Evolutionary conservation across 1,140 invertebrate species (phyloP), one percentile per base, ranked within the genome.

Genomic region (Idris sp.): DNA sequence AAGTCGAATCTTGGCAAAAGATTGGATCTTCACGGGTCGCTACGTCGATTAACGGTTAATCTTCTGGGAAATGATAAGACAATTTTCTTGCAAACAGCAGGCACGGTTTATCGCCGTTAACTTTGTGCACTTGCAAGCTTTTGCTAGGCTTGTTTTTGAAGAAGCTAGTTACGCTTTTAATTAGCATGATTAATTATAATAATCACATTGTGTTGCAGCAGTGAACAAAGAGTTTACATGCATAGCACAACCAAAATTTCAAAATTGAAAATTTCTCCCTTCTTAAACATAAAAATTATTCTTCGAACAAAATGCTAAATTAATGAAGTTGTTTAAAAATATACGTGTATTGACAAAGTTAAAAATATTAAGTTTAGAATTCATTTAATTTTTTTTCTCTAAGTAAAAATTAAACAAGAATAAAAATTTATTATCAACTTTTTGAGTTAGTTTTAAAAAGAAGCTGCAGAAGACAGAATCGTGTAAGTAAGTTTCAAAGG

Each of bases 1-100:
- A 79, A 80, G 78, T 80, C 76, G 56, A 81, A 77, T 54, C 49
- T 51, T 30, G 49, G 53, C 26, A 46, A 76, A 61, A 65, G 80
- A 71, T 69, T 53, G 64, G 41, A 73, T 51, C 65, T 72, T 75
- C 44, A 78, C 56, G 67, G 62, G 67, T 54, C 62, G 71, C 67
- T 79, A 77, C 74, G 68, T 61, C 80, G 76, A 83, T 83, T 83
- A 83, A 77, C 74, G 31, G 74, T 80, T 79, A 78, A 83, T 81
- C 65, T 81, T 78, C 38, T 74, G 68, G 76, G 76, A 74, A 71
- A 77, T 62, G 72, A 71, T 65, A 74, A 77, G 62, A 54, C 65
- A 44, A 67, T 71, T 77, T 78, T 78, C 72, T 67, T 59, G 41
- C 49, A 18, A 58, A 51, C 56, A 53, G 31, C 48, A 67, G 58